Evolutionary conservation across 2,797 vertebrate genomes (phyloP), one percentile per base, ranked within the genome.

Genomic region (Crocodylus rhombifer): DNA sequence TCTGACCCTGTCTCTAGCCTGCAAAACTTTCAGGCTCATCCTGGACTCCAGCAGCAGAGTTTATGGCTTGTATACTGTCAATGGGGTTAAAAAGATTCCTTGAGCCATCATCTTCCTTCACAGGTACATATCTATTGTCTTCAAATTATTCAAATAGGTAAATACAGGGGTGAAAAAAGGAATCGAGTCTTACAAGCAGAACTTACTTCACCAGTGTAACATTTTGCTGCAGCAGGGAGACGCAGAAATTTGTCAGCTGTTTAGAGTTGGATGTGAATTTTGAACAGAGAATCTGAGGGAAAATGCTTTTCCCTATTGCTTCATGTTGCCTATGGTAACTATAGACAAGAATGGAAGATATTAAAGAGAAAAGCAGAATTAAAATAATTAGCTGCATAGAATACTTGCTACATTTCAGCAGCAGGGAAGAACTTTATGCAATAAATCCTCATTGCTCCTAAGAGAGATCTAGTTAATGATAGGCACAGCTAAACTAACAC

Each of bases 401-500:
- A 74, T 83, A 80, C 0, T 26, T 60, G 30, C 10, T 6, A 18
- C 33, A 75, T 63, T 58, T 74, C 15, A 36, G 14, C 9, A 16
- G 42, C 42, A 4, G 36, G 85, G 56, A 88, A n/a, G 18, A 86
- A 89, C 18, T 6, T 18, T 21, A 62, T 3, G 42, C 2, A 61
- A 84, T 36, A n/a, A 23, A 9, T 13, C 2, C 11, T 55, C 51
- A 75, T 33, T 78, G 30, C n/a, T 82, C 71, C 55, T 15, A 25
- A 14, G 30, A 90, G 21, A 82, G 84, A 28, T 16, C 25, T 80
- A 85, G 82, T 88, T 86, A 90, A 91, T 84, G 2, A 58, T 69
- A 91, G 93, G 94, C 75, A 89, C 60, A 87, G 85, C 42, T 25
- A 75, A 81, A 56, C 28, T 87, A 92, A 86, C 88, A 2, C 56